Conservation (phyloP, 2,888 invertebrate species). For the Hydrotaea diabolus region DNA sequence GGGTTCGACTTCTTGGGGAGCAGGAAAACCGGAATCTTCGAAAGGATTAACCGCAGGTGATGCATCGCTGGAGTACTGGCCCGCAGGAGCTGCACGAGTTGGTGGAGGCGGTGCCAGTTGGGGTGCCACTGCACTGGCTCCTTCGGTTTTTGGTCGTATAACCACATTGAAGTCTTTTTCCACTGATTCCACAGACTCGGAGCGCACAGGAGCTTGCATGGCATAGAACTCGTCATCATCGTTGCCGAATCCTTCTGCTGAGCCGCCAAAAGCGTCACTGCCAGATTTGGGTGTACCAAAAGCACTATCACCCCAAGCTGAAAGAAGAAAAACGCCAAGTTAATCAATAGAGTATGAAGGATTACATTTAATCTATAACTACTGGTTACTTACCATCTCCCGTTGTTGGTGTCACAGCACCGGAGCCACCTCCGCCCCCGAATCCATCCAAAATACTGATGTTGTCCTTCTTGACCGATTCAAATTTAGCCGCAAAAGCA, state of each 20-base stretch:
- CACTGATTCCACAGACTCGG: slow-evolving; percentile 87
- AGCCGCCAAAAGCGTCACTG: slow-evolving; percentile 75
- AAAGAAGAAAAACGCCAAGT: slow-evolving; percentile 51
- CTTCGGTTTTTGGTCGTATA: slow-evolving; percentile 84
- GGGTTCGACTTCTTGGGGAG: slow-evolving; percentile 71
- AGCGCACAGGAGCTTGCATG: slow-evolving; percentile 86
- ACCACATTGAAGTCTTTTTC: slow-evolving; percentile 91
- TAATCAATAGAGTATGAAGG: background rate
- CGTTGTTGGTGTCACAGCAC: slow-evolving; percentile 76
- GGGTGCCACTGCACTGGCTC: slow-evolving; percentile 83
- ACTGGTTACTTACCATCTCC: slow-evolving; percentile 75
- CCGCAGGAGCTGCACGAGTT: slow-evolving; percentile 67
- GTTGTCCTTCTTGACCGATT: slow-evolving; percentile 82
- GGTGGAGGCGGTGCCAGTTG: slow-evolving; percentile 87
- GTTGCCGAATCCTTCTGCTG: slow-evolving; percentile 84
- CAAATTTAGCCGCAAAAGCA: slow-evolving; percentile 94
- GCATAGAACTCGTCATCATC: slow-evolving; percentile 89
- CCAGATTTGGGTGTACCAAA: slow-evolving; percentile 77
- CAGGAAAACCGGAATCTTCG: slow-evolving; percentile 77
- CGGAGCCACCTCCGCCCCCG: slow-evolving; percentile 74
- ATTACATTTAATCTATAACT: background rate
- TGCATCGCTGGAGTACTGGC: slow-evolving; percentile 81
- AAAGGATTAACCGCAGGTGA: slow-evolving; percentile 89
- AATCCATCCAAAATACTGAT: slow-evolving; percentile 79
- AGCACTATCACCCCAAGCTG: slow-evolving; percentile 80